These are phyloP conservation scores for Tuta absoluta DNA, from an alignment of 2,888 invertebrate species.

Conservation along the genomic window DNA sequence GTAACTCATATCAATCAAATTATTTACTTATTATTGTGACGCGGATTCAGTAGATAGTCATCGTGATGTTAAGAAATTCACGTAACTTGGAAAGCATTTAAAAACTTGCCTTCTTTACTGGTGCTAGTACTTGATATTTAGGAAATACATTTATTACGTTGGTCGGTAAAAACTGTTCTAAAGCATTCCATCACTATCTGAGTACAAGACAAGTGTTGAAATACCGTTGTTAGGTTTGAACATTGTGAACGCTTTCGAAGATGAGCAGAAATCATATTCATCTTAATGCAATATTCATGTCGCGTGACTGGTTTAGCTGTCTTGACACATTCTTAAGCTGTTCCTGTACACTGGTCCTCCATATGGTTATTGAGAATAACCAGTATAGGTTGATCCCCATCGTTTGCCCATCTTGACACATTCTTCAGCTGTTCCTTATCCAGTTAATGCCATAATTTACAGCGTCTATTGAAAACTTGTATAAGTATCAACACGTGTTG, in stretches of 20 bases:
- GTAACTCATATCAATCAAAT: not conserved
- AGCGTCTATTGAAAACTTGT: not conserved
- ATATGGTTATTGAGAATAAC: too few relatives aligned
- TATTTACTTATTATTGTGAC: not conserved
- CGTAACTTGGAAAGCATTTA: too few relatives aligned
- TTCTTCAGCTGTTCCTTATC: constrained; percentile 16
- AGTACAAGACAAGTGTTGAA: constrained; percentile 35
- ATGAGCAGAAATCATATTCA: constrained; percentile 22
- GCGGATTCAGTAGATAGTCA: not conserved
- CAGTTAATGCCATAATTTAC: constrained; percentile 14
- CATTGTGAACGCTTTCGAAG: constrained; percentile 20
- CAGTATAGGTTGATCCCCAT: not conserved
- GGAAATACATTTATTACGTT: too few relatives aligned
- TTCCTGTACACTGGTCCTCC: not conserved
- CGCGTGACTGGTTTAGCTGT: constrained; percentile 14
- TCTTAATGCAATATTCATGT: constrained; percentile 22
- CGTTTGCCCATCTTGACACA: constrained; percentile 12
- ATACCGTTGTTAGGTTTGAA: constrained; percentile 27
- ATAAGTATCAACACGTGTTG: not conserved
- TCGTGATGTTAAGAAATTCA: not conserved
- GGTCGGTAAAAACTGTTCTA: too few relatives aligned
- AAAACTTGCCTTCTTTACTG: too few relatives aligned
- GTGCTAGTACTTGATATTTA: too few relatives aligned
- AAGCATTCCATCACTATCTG: too few relatives aligned
- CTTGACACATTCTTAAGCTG: constrained; percentile 20